These are phyloP conservation scores for Cenopis cana DNA, from an alignment of 2,888 invertebrate genomes.

Conservation along the genomic window DNA sequence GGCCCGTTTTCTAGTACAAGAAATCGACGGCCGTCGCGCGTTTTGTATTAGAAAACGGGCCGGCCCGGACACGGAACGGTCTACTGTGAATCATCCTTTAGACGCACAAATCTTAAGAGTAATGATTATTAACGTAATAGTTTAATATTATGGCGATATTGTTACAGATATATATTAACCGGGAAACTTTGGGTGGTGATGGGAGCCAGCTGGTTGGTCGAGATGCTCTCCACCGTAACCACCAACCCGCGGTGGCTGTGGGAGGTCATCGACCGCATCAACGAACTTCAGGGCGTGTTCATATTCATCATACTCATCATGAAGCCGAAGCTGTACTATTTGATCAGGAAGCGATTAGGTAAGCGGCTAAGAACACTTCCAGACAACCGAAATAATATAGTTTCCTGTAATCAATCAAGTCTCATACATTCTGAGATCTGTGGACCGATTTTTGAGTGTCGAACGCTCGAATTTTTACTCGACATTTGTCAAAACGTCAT, in stretches of 20 bases:
- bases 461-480: too few species aligned
- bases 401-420: not conserved
- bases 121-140: too few species aligned
- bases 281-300: constrained; percentile 89
- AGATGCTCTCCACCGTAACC: constrained; percentile 86
- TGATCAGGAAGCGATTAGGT: constrained; percentile 85
- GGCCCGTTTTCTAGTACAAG: too few species aligned
- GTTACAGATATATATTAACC: constrained; percentile 87
- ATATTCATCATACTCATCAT: constrained; percentile 90
- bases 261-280: constrained; percentile 87
- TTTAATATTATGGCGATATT: too few species aligned
- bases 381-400: not conserved
- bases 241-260: constrained; percentile 79
- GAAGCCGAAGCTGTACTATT: constrained; percentile 87
- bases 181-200: constrained; percentile 91
- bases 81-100: too few species aligned
- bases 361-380: constrained; percentile 51
- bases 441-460: too few species aligned
- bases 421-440: constrained; percentile 6
- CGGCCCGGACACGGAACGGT: too few species aligned
- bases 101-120: too few species aligned
- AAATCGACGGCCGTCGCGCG: too few species aligned
- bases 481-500: too few species aligned
- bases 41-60: too few species aligned
- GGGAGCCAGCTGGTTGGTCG: constrained; percentile 91